A percentile compares a stretch with the other conserved stretches of the same genome.
These are phyloP conservation scores for Drosophila lowei DNA, from an alignment of 1,140 invertebrate genomes.

Conservation along the genomic window DNA sequence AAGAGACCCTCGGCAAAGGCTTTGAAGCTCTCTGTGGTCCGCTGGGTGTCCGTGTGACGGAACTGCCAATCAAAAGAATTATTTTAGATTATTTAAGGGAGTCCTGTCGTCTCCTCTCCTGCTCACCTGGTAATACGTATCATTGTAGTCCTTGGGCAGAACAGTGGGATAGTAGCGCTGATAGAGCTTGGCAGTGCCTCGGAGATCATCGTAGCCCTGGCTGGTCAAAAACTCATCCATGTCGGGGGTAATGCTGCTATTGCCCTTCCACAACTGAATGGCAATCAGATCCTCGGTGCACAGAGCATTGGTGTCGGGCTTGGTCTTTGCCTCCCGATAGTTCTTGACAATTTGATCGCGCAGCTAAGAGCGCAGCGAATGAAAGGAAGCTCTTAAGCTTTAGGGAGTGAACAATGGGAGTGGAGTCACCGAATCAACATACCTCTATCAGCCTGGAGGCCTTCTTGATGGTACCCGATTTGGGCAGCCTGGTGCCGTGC, in stretches of 20 bases:
- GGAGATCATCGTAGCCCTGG: conserved; percentile 85
- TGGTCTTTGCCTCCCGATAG: conserved; percentile 83
- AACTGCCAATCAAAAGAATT: conserved; percentile 83
- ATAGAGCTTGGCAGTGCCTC: conserved; percentile 86
- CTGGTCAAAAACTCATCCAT: conserved; percentile 85
- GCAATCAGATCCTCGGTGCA: conserved; percentile 85
- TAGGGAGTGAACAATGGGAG: no score
- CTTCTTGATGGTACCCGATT: conserved; percentile 83
- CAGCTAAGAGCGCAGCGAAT: conserved; percentile 35
- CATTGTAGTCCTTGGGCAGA: conserved; percentile 56
- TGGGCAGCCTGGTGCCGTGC: conserved; percentile 87
- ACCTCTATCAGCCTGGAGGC: conserved; percentile 84
- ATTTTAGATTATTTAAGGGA: background rate
- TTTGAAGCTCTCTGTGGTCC: conserved; percentile 87
- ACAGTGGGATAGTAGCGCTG: conserved; percentile 84
- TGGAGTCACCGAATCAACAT: background rate
- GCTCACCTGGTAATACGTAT: conserved; percentile 64
- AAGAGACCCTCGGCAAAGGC: conserved; percentile 88
- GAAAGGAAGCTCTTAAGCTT: background rate
- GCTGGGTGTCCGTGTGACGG: conserved; percentile 87
- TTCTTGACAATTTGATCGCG: conserved; percentile 85
- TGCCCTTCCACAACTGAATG: conserved; percentile 86
- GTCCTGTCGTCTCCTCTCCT: background rate
- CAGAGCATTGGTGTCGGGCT: conserved; percentile 83
- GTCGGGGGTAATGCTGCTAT: conserved; percentile 84